These are phyloP conservation scores for Hypotaenidia philippensis DNA, from an alignment of 2,797 vertebrate species.

Conservation along the genomic window DNA sequence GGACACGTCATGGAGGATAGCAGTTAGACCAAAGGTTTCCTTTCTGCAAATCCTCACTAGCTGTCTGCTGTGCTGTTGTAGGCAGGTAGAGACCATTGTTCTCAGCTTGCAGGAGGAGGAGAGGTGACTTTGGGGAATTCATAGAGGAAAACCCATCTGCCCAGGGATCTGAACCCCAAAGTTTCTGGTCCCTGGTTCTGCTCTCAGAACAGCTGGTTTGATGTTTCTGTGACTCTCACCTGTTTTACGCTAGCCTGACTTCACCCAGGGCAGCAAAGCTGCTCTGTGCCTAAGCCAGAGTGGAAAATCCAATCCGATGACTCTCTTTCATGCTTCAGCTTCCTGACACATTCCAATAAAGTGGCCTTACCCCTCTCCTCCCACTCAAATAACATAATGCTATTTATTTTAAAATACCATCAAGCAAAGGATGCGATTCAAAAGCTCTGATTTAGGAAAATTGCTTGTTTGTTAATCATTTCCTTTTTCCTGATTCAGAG, in stretches of 20 bases:
- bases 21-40: background rate
- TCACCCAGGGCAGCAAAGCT: background rate
- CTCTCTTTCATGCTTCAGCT: conserved; percentile 6
- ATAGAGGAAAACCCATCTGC: background rate
- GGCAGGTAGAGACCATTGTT: background rate
- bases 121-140: background rate
- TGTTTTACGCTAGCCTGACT: background rate
- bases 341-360: conserved; percentile 10
- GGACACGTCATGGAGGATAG: accelerated
- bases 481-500: conserved; percentile 53
- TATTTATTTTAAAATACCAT: conserved; percentile 51
- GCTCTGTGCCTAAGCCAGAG: background rate
- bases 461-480: conserved; percentile 53
- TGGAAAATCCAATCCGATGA: background rate
- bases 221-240: background rate
- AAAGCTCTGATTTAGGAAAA: conserved; percentile 61
- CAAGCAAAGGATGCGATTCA: conserved; percentile 13
- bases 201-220: background rate
- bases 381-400: conserved; percentile 6
- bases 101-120: background rate
- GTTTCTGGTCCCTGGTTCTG: background rate
- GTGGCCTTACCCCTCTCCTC: background rate
- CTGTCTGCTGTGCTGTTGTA: background rate
- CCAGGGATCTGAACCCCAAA: background rate
- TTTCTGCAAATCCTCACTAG: background rate